Evolutionary conservation across 1,140 invertebrate genomes (phyloP).

Genomic region (Sogatella furcifera): DNA sequence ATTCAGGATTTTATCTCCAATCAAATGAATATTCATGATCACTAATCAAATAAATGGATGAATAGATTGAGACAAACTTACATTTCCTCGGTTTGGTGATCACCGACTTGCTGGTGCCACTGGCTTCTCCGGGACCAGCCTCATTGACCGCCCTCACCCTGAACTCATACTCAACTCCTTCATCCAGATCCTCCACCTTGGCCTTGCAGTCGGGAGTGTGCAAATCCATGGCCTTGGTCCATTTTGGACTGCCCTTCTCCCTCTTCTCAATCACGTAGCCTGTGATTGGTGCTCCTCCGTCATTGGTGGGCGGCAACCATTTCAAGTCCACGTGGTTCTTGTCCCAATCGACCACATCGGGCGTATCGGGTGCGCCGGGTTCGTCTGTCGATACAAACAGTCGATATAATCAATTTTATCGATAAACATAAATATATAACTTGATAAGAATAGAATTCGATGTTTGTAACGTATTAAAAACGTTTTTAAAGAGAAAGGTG

Average conservation of each 20-base stretch:
- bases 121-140: conserved; percentile 68
- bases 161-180: conserved; percentile 81
- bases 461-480: no score
- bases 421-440: no score
- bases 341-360: conserved; percentile 87
- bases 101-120: conserved; percentile 57
- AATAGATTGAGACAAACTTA: conserved; percentile 39
- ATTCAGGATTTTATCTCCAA: no score
- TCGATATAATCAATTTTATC: no score
- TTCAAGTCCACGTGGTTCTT: conserved; percentile 86
- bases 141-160: conserved; percentile 71
- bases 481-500: no score
- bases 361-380: conserved; percentile 79
- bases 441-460: neutral
- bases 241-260: conserved; percentile 74
- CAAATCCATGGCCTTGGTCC: conserved; percentile 76
- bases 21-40: no score
- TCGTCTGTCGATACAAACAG: conserved; percentile 48
- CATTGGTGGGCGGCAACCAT: conserved; percentile 79
- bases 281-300: conserved; percentile 87
- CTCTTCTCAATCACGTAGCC: conserved; percentile 91
- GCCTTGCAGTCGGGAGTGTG: conserved; percentile 66
- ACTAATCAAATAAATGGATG: no score
- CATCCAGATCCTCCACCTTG: conserved; percentile 66
- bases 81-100: conserved; percentile 76